Evolutionary conservation across 2,888 invertebrate genomes (phyloP).

Genomic region (Galerucella calmariensis): DNA sequence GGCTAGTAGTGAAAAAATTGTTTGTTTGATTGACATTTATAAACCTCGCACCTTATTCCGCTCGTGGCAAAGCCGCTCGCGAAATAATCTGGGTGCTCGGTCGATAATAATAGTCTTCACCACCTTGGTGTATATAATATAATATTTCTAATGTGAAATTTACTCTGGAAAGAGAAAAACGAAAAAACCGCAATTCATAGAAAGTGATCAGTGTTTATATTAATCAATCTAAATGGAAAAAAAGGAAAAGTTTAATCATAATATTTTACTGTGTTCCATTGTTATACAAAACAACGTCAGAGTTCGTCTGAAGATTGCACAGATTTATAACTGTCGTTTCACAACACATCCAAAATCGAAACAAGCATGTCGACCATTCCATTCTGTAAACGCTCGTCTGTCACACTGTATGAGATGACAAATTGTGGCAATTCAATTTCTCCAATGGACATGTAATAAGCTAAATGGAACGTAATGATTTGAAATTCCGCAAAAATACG

Average conservation of each 20-base stretch:
- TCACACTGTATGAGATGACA: constrained; percentile 53
- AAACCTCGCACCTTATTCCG: too few relatives aligned
- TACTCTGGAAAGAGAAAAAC: not conserved
- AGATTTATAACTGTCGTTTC: constrained; percentile 47
- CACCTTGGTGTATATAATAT: too few relatives aligned
- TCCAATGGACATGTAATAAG: constrained; percentile 50
- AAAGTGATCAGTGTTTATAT: constrained; percentile 15
- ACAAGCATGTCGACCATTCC: constrained; percentile 52
- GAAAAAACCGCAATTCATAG: not conserved
- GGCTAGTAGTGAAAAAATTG: too few relatives aligned
- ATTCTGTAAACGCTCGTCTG: constrained; percentile 52
- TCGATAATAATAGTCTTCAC: too few relatives aligned
- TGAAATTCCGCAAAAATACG: constrained; percentile 39
- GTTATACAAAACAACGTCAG: constrained; percentile 29
- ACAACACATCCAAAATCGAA: constrained; percentile 44
- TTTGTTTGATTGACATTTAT: too few relatives aligned
- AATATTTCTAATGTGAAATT: too few relatives aligned
- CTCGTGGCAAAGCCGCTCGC: too few relatives aligned
- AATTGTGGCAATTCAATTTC: constrained; percentile 51
- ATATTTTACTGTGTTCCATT: constrained; percentile 22
- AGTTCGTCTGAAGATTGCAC: constrained; percentile 30
- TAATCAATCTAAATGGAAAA: constrained; percentile 14
- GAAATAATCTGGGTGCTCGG: too few relatives aligned
- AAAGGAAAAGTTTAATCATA: constrained; percentile 29
- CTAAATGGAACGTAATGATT: constrained; percentile 44